A percentile compares a stretch with the other conserved stretches of the same genome.
These are phyloP conservation scores for Amphipoea oculea DNA, from an alignment of 2,888 invertebrate species.

Conservation along the genomic window DNA sequence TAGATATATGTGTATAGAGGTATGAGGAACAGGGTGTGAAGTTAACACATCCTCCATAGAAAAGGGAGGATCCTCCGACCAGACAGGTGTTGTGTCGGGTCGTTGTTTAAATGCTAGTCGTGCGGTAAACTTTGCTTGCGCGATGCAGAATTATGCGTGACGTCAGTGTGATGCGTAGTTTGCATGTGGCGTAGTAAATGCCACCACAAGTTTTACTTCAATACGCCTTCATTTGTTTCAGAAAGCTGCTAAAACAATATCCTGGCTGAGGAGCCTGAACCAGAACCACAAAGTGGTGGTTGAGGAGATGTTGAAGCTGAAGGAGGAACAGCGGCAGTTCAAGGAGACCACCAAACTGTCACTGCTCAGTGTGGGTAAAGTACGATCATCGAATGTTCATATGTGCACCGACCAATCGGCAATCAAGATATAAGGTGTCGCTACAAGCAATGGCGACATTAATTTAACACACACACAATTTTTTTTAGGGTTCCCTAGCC, in stretches of 20 bases:
- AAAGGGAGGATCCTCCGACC: too few species aligned
- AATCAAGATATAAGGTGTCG: background rate
- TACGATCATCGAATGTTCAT: conserved; percentile 48
- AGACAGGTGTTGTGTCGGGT: too few species aligned
- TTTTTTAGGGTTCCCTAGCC: too few species aligned
- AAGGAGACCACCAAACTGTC: conserved; percentile 73
- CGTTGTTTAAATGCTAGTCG: too few species aligned
- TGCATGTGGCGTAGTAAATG: background rate
- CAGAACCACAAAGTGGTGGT: conserved; percentile 70
- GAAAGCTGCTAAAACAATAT: conserved; percentile 78
- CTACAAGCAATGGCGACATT: background rate
- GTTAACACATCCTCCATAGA: too few species aligned
- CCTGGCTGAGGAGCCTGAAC: conserved; percentile 77
- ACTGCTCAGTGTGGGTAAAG: conserved; percentile 80
- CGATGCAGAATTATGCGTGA: too few species aligned
- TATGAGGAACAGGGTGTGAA: too few species aligned
- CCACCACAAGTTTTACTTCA: background rate
- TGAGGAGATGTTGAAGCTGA: conserved; percentile 75
- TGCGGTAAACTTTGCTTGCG: too few species aligned
- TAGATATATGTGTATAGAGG: too few species aligned
- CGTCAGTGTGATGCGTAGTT: background rate
- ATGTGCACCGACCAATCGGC: background rate
- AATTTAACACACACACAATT: background rate
- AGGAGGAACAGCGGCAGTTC: conserved; percentile 75
- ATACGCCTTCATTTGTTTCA: conserved; percentile 58